Evolutionary conservation across 2,888 invertebrate genomes (phyloP).

Genomic region (Perizoma flavofasciatum): DNA sequence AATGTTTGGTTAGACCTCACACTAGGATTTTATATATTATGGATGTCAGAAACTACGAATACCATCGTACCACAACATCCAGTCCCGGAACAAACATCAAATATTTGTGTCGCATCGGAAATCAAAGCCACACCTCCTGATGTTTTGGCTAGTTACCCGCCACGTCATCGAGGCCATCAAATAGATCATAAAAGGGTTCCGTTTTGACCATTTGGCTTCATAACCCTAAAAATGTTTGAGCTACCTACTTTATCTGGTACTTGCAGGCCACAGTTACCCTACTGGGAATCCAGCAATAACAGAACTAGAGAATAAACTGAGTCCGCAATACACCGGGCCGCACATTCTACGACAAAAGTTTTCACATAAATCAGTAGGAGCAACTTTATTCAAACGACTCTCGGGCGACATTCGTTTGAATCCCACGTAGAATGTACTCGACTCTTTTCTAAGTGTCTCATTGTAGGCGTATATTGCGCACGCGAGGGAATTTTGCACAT

Average conservation of each 20-base stretch:
- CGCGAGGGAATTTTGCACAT: not conserved
- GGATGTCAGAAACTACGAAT: too few relatives aligned
- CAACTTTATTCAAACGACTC: constrained; percentile 83
- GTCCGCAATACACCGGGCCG: constrained; percentile 68
- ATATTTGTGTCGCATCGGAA: too few relatives aligned
- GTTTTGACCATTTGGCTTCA: not conserved
- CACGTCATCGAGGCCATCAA: too few relatives aligned
- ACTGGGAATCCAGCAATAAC: constrained; percentile 61
- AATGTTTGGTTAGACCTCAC: too few relatives aligned
- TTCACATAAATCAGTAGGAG: constrained; percentile 77
- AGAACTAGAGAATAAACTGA: constrained; percentile 63
- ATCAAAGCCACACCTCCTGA: too few relatives aligned
- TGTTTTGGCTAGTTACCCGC: too few relatives aligned
- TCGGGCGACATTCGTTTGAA: constrained; percentile 79
- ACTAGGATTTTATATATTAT: too few relatives aligned
- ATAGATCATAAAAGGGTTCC: not conserved
- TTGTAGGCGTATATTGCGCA: constrained; percentile 8
- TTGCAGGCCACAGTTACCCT: constrained; percentile 25
- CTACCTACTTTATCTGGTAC: constrained; percentile 1
- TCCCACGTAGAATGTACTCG: constrained; percentile 71
- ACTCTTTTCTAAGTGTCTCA: constrained; percentile 9
- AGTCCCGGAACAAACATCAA: too few relatives aligned
- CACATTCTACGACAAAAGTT: constrained; percentile 71
- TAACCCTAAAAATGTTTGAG: not conserved
- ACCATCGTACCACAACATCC: too few relatives aligned